phyloP scores from a whole-genome alignment of 2,797 vertebrate species.

The Echeneis naucrates region DNA sequence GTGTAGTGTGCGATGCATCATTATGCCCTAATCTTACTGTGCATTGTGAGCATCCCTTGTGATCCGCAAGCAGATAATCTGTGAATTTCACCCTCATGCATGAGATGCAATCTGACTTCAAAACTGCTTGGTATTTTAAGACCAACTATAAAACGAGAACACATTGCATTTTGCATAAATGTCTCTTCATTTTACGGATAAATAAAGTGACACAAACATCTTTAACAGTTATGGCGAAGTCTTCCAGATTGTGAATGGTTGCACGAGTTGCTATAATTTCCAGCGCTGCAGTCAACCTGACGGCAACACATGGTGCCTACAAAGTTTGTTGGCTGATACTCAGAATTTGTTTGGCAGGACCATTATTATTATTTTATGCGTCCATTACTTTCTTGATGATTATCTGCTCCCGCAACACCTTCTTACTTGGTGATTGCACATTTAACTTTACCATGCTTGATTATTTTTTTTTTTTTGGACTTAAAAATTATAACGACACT shows the following conservation, averaged over 20 bases:
- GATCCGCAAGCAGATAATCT: slow-evolving; percentile 17
- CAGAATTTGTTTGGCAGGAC: not conserved
- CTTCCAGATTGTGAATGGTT: not conserved
- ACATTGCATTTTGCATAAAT: not conserved
- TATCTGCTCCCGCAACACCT: not conserved
- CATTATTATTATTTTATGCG: not conserved
- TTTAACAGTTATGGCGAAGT: not conserved
- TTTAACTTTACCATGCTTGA: not conserved
- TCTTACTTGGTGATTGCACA: not conserved
- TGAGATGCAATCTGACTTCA: not conserved
- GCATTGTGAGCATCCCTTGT: not conserved
- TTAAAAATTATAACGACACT: not conserved
- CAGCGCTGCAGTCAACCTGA: not conserved
- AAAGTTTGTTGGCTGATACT: not conserved
- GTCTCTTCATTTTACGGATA: not conserved
- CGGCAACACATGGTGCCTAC: not conserved
- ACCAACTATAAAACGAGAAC: not conserved
- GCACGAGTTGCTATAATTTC: not conserved
- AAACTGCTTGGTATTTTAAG: not conserved
- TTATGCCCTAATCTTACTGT: slow-evolving; percentile 11
- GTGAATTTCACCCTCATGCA: not conserved
- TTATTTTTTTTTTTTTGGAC: not conserved
- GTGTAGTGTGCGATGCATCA: slow-evolving; percentile 8
- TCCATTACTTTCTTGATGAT: not conserved
- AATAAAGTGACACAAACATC: not conserved